Evolutionary conservation across 2,113 vertebrate species (phyloP).

Genomic region (Nematolebias whitei): DNA sequence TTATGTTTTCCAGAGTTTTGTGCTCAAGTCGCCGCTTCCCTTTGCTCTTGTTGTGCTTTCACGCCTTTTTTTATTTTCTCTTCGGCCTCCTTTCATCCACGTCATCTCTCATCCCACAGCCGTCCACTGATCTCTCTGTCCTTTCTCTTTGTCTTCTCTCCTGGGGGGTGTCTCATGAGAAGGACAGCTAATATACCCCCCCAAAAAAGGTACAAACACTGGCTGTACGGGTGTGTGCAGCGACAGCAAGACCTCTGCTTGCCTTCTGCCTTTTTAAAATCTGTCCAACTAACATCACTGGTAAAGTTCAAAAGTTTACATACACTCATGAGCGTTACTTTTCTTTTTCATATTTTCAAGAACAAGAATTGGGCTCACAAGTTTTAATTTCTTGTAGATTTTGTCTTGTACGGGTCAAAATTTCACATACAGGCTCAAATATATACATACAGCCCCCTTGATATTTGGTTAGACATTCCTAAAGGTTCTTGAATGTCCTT

Average conservation of each 20-base stretch:
- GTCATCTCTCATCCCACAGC: slow-evolving; percentile 76
- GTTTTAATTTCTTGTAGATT: no score
- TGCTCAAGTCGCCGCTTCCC: slow-evolving; percentile 79
- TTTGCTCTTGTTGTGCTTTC: slow-evolving; percentile 62
- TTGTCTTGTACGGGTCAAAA: no score
- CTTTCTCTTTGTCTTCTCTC: slow-evolving; percentile 79
- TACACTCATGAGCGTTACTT: no score
- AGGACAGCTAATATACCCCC: slow-evolving; percentile 91
- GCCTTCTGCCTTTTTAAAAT: slow-evolving; percentile 48
- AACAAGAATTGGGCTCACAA: no score
- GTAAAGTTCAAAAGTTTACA: slow-evolving; percentile 1
- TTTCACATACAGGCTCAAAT: no score
- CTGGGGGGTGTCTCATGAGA: slow-evolving; percentile 92
- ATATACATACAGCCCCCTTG: no score
- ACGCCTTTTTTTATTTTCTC: slow-evolving; percentile 36
- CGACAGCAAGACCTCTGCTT: slow-evolving; percentile 52
- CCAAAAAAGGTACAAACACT: slow-evolving; percentile 91
- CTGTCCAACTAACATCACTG: slow-evolving; percentile 50
- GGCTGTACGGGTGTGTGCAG: slow-evolving; percentile 55
- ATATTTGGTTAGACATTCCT: no score
- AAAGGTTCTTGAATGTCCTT: no score
- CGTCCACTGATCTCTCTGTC: slow-evolving; percentile 87
- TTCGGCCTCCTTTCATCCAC: slow-evolving; percentile 37
- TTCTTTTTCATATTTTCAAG: no score
- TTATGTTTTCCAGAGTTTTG: slow-evolving; percentile 86